Conservation (phyloP, 2,797 vertebrate genomes). For the Fundulus diaphanus region DNA sequence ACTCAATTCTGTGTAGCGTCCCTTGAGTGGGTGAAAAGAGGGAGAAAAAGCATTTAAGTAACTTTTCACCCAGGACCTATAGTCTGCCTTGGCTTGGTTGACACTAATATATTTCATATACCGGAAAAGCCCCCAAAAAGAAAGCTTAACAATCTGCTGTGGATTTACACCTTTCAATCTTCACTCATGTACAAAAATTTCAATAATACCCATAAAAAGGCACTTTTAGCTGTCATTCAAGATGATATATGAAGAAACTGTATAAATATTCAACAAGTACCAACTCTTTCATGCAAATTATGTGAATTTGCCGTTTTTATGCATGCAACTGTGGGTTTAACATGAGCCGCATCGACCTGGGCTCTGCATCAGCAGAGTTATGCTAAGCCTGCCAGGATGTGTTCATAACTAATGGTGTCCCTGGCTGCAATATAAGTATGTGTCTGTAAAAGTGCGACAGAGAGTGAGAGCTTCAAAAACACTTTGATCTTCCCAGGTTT, state of each 20-base stretch:
- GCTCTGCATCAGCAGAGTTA: not conserved
- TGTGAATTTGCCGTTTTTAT: not conserved
- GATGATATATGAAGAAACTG: not conserved
- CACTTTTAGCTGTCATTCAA: not conserved
- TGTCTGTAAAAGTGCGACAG: slow-evolving; percentile 22
- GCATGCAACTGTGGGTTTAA: not conserved
- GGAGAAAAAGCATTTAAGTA: slow-evolving; percentile 5
- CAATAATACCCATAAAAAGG: not conserved
- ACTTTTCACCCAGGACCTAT: not conserved
- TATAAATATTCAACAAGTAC: not conserved
- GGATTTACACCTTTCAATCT: not conserved
- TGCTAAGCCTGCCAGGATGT: slow-evolving; percentile 10
- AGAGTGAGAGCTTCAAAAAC: slow-evolving; percentile 35
- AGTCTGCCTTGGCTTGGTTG: not conserved
- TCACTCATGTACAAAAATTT: not conserved
- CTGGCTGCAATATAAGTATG: slow-evolving; percentile 11
- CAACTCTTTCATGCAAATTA: not conserved
- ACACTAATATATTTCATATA: slow-evolving; percentile 15
- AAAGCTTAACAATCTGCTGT: not conserved
- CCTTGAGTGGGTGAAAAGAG: not conserved
- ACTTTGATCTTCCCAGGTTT: slow-evolving; percentile 51
- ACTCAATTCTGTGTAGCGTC: not conserved
- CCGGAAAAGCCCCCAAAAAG: not conserved
- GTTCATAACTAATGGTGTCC: slow-evolving; percentile 22
- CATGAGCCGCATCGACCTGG: slow-evolving; percentile 4